A percentile compares a stretch with the other conserved stretches of the same genome.
Evolutionary conservation across 2,797 vertebrate genomes (phyloP).

Genomic region (Hydrophis major): DNA sequence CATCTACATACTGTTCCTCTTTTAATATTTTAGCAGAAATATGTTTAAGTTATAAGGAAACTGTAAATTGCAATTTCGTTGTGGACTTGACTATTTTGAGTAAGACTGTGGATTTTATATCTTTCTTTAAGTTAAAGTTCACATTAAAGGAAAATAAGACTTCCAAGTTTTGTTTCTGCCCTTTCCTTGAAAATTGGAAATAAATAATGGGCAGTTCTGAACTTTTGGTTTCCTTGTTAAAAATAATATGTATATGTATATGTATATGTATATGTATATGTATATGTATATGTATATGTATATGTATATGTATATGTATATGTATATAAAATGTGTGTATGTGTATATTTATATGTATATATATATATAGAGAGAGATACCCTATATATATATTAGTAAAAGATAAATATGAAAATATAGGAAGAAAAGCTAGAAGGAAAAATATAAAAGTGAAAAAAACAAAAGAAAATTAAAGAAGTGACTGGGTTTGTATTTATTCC

Average conservation of each 20-base stretch:
- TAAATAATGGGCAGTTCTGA: slow-evolving; percentile 55
- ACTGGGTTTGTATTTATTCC: neutral
- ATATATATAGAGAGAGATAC: too few relatives aligned
- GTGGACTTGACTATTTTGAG: slow-evolving; percentile 59
- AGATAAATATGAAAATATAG: neutral
- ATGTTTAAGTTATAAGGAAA: slow-evolving; percentile 51
- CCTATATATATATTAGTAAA: neutral
- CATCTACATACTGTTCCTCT: slow-evolving; percentile 37
- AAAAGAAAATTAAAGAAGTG: neutral
- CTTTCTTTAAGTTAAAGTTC: slow-evolving; percentile 36
- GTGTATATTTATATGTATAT: too few relatives aligned
- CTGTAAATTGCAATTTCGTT: slow-evolving; percentile 53
- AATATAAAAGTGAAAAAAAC: neutral
- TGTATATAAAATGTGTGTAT: neutral
- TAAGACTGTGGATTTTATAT: slow-evolving; percentile 52
- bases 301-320: too few relatives aligned
- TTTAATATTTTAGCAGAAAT: slow-evolving; percentile 49
- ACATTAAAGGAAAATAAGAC: neutral
- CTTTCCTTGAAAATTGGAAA: slow-evolving; percentile 46
- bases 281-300: neutral
- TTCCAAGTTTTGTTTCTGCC: slow-evolving; percentile 33
- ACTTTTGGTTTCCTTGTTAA: slow-evolving; percentile 37
- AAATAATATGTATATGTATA: slow-evolving; percentile 5
- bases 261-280: too few relatives aligned
- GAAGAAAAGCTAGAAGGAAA: neutral